A percentile compares a stretch with the other conserved stretches of the same genome.
phyloP scores from a whole-genome alignment of 2,888 invertebrate species.

The Lissocephala sabroskyi region DNA sequence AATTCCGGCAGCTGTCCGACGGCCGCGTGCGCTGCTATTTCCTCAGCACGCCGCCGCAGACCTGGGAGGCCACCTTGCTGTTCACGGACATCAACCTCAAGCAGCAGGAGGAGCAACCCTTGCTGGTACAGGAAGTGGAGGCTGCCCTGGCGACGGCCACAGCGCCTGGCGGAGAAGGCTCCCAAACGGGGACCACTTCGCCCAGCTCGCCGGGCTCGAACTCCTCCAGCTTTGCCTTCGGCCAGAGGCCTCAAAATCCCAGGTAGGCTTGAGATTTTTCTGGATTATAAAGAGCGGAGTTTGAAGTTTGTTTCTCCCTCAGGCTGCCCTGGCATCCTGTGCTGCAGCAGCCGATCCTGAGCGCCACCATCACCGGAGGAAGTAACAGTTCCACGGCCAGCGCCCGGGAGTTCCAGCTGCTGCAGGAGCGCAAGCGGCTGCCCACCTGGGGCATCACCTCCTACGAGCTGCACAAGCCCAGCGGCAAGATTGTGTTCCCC shows the following conservation, averaged over 20 bases:
- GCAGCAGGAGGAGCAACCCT: slow-evolving; percentile 49
- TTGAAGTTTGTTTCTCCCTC: neutral
- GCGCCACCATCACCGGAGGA: slow-evolving; percentile 72
- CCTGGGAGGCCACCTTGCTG: slow-evolving; percentile 91
- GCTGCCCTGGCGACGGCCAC: neutral
- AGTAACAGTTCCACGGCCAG: slow-evolving; percentile 69
- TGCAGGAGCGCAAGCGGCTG: slow-evolving; percentile 92
- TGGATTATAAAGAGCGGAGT: neutral
- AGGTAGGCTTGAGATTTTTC: too few relatives aligned
- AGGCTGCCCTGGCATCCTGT: slow-evolving; percentile 86
- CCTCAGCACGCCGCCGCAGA: slow-evolving; percentile 88
- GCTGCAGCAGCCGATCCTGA: slow-evolving; percentile 85
- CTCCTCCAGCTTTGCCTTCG: too few relatives aligned
- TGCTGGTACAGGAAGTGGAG: slow-evolving; percentile 28
- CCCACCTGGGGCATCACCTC: slow-evolving; percentile 95
- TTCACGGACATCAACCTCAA: slow-evolving; percentile 85
- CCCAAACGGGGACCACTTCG: too few relatives aligned
- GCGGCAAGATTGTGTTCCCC: slow-evolving; percentile 92
- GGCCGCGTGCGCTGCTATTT: slow-evolving; percentile 91
- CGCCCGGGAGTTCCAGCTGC: slow-evolving; percentile 90
- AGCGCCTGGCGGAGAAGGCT: too few relatives aligned
- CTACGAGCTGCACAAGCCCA: slow-evolving; percentile 87
- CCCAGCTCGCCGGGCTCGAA: too few relatives aligned
- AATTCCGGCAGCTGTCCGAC: slow-evolving; percentile 84
- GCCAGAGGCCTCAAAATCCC: slow-evolving; percentile 21